Percentiles rank a stretch among this genome's conserved stretches.
Conservation (phyloP, 1,140 invertebrate species). For the Rhopalosiphum padi region DNA sequence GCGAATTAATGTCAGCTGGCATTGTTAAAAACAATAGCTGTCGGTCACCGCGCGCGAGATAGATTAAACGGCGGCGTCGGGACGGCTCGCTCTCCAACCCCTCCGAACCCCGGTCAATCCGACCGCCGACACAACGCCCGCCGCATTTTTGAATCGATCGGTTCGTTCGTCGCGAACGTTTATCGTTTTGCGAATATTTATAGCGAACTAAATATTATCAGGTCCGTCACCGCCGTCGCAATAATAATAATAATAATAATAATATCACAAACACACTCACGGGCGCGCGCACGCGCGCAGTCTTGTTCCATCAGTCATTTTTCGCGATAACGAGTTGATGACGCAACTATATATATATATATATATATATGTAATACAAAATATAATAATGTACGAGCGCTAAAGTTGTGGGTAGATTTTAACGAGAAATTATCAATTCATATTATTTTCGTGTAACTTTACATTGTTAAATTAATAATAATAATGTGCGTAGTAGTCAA, state of each 20-base stretch:
- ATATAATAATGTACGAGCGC: no score
- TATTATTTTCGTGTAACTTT: no score
- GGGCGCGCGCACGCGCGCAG: no score
- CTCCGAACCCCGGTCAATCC: background rate
- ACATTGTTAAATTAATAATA: no score
- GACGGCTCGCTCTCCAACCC: background rate
- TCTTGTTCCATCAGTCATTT: no score
- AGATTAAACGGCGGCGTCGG: conserved; percentile 26
- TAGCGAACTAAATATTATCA: background rate
- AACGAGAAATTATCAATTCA: no score
- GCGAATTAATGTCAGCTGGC: conserved; percentile 40
- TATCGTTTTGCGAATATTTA: background rate
- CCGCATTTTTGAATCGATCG: background rate
- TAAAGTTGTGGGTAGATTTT: no score
- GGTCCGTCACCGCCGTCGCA: no score
- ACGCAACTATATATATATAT: no score
- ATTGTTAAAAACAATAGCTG: conserved; percentile 55
- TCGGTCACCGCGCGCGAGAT: background rate
- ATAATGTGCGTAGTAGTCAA: no score
- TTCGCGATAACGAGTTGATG: no score
- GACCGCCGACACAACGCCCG: background rate
- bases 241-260: background rate
- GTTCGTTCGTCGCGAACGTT: background rate
- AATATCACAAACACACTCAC: background rate
- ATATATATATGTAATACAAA: no score